phyloP scores from a whole-genome alignment of 2,888 invertebrate genomes.

The Gastrophysa polygoni region DNA sequence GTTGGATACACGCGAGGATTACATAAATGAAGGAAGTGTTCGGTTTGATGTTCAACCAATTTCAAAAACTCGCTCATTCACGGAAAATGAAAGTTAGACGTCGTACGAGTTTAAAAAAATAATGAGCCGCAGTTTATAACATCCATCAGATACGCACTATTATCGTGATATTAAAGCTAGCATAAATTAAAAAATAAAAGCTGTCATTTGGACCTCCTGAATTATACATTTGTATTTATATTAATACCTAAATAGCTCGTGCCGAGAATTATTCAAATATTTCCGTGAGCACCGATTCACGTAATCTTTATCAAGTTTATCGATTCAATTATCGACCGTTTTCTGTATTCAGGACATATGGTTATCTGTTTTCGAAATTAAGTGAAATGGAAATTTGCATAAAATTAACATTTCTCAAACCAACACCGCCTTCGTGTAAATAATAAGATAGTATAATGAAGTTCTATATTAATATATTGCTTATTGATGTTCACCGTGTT shows the following conservation, averaged over 20 bases:
- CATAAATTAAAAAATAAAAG: conserved; percentile 24
- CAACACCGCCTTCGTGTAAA: background rate
- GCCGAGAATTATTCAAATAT: conserved; percentile 24
- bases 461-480: no score
- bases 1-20: conserved; percentile 49
- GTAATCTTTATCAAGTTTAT: conserved; percentile 20
- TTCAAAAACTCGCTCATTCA: conserved; percentile 41
- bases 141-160: conserved; percentile 26
- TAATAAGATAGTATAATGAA: background rate
- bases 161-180: conserved; percentile 19
- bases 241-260: conserved; percentile 25
- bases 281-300: conserved; percentile 14
- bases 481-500: background rate
- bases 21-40: conserved; percentile 50
- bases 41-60: conserved; percentile 41
- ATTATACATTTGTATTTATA: conserved; percentile 13
- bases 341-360: background rate
- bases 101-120: background rate
- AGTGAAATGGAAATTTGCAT: background rate
- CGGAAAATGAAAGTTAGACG: conserved; percentile 21
- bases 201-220: conserved; percentile 22
- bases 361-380: conserved; percentile 5
- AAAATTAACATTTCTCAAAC: conserved; percentile 1
- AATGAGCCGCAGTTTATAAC: conserved; percentile 18
- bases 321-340: conserved; percentile 19